A percentile compares a stretch with the other conserved stretches of the same genome.
These are phyloP conservation scores for Leguminivora glycinivorella DNA, from an alignment of 1,140 invertebrate genomes.

Conservation along the genomic window DNA sequence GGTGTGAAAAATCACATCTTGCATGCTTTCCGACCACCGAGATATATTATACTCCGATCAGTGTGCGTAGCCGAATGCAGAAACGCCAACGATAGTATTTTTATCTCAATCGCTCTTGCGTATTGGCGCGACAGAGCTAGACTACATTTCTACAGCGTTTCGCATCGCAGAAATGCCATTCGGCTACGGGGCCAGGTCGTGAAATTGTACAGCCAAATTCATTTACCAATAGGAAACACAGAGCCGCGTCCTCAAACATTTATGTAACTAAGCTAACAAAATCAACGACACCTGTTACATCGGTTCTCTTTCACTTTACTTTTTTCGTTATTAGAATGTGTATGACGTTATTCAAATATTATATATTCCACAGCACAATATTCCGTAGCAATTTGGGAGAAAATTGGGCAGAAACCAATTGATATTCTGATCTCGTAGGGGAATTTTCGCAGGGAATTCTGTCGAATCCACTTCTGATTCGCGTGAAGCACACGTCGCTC, in stretches of 20 bases:
- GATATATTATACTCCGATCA: no score
- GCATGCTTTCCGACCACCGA: no score
- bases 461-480: constrained; percentile 54
- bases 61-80: no score
- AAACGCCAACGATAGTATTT: no score
- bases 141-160: no score
- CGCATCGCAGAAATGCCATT: no score
- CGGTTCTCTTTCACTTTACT: constrained; percentile 50
- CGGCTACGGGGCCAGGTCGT: no score
- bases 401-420: constrained; percentile 61
- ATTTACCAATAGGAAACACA: not conserved
- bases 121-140: no score
- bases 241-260: constrained; percentile 33
- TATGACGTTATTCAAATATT: constrained; percentile 58
- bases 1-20: no score
- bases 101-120: no score
- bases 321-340: constrained; percentile 47
- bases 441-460: constrained; percentile 51
- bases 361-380: constrained; percentile 55
- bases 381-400: constrained; percentile 57
- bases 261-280: constrained; percentile 43
- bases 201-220: not conserved
- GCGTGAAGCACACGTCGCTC: constrained; percentile 40
- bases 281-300: constrained; percentile 57
- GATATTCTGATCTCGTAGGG: constrained; percentile 56